phyloP scores from a whole-genome alignment of 2,113 vertebrate genomes.

The Stomatorhinus ivindoensis region DNA sequence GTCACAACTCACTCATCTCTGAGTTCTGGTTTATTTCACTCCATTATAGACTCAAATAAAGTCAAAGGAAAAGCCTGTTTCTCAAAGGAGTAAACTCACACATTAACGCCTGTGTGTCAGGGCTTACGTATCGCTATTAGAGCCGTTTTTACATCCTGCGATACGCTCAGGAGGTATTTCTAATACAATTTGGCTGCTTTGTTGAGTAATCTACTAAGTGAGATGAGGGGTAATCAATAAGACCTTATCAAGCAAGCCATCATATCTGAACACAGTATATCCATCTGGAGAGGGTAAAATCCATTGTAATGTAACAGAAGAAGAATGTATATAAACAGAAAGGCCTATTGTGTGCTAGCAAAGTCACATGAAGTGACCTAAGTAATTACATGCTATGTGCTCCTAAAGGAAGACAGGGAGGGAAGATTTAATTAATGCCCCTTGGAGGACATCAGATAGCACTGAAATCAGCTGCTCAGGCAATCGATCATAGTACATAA shows the following conservation, averaged over 20 bases:
- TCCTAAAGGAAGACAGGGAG: slow-evolving; percentile 34
- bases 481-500: slow-evolving; percentile 47
- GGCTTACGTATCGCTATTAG: not conserved
- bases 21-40: not conserved
- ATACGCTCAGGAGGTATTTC: not conserved
- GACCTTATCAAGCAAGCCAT: slow-evolving; percentile 20
- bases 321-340: not conserved
- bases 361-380: slow-evolving; percentile 9
- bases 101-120: not conserved
- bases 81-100: not conserved
- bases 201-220: slow-evolving; percentile 25
- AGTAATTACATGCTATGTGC: slow-evolving; percentile 31
- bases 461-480: slow-evolving; percentile 33
- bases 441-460: slow-evolving; percentile 48
- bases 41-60: not conserved
- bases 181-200: not conserved
- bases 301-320: slow-evolving; percentile 7
- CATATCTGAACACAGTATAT: slow-evolving; percentile 3
- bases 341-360: slow-evolving; percentile 1
- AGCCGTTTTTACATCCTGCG: not conserved
- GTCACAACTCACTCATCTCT: not conserved
- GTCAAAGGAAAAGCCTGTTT: not conserved
- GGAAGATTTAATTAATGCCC: slow-evolving; percentile 36
- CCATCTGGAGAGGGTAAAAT: not conserved
- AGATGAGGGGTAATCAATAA: slow-evolving; percentile 28